Conservation (phyloP, 2,113 vertebrate species). For the Syngnathus typhle region DNA sequence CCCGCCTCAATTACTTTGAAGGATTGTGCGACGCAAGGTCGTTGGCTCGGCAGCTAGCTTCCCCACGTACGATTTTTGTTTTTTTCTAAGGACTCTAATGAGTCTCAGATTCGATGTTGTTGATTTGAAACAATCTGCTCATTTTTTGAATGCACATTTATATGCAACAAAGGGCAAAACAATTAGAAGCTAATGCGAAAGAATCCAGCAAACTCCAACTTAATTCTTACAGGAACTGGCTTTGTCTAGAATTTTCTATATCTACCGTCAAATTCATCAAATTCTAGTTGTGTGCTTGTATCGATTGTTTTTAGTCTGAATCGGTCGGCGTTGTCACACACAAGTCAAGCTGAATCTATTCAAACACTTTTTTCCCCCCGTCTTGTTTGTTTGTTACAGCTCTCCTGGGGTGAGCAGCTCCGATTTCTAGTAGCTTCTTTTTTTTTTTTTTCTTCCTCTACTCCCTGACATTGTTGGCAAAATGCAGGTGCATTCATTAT, state of each 20-base stretch:
- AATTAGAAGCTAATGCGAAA: background rate
- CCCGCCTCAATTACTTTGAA: constrained; percentile 68
- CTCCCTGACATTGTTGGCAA: constrained; percentile 64
- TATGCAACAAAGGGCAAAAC: background rate
- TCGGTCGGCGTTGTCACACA: constrained; percentile 16
- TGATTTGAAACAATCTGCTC: background rate
- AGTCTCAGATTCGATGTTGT: background rate
- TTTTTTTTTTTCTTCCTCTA: background rate
- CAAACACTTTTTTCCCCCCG: constrained; percentile 14
- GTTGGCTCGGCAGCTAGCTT: constrained; percentile 56
- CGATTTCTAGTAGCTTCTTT: constrained; percentile 38
- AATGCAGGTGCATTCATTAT: constrained; percentile 76
- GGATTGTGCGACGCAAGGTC: constrained; percentile 68
- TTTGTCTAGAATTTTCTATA: background rate
- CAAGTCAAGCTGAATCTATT: constrained; percentile 20
- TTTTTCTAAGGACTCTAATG: background rate
- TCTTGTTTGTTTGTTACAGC: constrained; percentile 2
- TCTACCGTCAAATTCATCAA: constrained; percentile 28
- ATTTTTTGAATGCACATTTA: background rate
- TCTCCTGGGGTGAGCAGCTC: constrained; percentile 41
- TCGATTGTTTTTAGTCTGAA: constrained; percentile 15
- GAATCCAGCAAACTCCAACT: background rate
- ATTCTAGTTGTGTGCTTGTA: constrained; percentile 28
- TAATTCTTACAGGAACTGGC: no score
- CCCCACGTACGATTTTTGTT: constrained; percentile 9